Evolutionary conservation across 2,797 vertebrate species (phyloP).

Genomic region (Kryptolebias ocellatus): DNA sequence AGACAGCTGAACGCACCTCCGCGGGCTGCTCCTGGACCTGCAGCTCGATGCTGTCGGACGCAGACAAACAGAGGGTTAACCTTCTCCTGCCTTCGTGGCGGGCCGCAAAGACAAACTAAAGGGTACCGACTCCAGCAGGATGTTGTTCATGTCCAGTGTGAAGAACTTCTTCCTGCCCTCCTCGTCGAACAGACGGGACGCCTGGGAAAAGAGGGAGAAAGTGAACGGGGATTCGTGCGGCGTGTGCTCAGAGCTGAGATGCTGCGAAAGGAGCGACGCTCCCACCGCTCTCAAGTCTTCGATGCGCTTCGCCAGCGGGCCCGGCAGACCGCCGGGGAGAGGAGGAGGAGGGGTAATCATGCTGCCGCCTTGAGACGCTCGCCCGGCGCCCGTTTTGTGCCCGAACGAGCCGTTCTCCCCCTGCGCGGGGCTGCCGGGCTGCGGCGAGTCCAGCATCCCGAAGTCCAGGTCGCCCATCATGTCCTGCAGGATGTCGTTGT

Average conservation of each 20-base stretch:
- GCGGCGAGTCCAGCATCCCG: constrained; percentile 90
- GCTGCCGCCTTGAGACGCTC: constrained; percentile 36
- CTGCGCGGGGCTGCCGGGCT: constrained; percentile 88
- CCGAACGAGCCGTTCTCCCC: constrained; percentile 76
- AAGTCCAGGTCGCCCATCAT: constrained; percentile 96
- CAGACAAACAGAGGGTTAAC: constrained; percentile 23
- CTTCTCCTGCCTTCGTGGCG: neutral
- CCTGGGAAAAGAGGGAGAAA: constrained; percentile 75
- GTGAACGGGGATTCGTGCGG: neutral
- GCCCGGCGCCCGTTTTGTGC: constrained; percentile 55
- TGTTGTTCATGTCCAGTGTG: constrained; percentile 99
- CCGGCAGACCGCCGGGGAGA: constrained; percentile 89
- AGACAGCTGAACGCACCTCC: constrained; percentile 87
- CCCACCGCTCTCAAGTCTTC: constrained; percentile 91
- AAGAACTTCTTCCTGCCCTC: constrained; percentile 99
- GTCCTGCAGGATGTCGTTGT: constrained; percentile 92
- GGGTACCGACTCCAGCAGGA: constrained; percentile 94
- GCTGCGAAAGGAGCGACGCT: neutral
- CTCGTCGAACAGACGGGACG: constrained; percentile 94
- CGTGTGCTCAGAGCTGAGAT: neutral
- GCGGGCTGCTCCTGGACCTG: constrained; percentile 92
- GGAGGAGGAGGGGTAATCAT: constrained; percentile 86
- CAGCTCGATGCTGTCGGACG: constrained; percentile 88
- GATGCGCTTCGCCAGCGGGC: constrained; percentile 90
- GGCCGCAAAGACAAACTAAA: neutral